Evolutionary conservation across 1,140 invertebrate genomes (phyloP).

Genomic region (Sarcophaga bullata): DNA sequence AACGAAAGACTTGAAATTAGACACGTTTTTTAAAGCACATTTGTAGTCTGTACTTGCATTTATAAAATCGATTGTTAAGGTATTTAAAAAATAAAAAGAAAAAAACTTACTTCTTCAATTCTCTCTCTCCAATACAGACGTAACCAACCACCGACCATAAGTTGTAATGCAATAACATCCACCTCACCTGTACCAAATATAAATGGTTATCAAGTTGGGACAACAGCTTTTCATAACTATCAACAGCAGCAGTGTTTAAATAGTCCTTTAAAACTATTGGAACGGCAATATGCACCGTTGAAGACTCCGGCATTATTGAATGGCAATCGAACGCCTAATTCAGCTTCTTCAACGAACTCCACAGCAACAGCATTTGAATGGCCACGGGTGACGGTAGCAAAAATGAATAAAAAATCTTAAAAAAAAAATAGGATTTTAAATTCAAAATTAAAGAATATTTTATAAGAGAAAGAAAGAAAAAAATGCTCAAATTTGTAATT

Average conservation of each 20-base stretch:
- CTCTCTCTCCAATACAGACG: constrained; percentile 24
- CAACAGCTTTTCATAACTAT: background rate
- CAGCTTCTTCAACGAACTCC: background rate
- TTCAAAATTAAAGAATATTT: background rate
- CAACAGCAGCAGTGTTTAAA: background rate
- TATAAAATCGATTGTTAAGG: background rate
- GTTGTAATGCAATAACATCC: constrained; percentile 26
- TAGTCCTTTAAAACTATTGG: constrained; percentile 10
- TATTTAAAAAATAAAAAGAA: too few species aligned
- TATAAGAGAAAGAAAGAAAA: background rate
- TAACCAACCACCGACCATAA: constrained; percentile 36
- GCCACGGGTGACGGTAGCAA: background rate
- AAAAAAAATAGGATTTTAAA: constrained; percentile 3
- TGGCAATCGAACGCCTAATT: constrained; percentile 17
- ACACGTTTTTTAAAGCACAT: background rate
- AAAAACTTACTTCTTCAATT: background rate
- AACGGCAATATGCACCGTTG: background rate
- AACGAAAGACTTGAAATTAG: too few species aligned
- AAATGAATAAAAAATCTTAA: background rate
- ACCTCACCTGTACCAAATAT: background rate
- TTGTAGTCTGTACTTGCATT: background rate
- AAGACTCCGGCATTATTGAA: constrained; percentile 28
- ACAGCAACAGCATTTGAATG: constrained; percentile 32
- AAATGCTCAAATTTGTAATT: constrained; percentile 29
- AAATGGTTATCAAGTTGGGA: constrained; percentile 9